phyloP scores from a whole-genome alignment of 2,888 invertebrate genomes.

The Aphidoletes aphidimyza region DNA sequence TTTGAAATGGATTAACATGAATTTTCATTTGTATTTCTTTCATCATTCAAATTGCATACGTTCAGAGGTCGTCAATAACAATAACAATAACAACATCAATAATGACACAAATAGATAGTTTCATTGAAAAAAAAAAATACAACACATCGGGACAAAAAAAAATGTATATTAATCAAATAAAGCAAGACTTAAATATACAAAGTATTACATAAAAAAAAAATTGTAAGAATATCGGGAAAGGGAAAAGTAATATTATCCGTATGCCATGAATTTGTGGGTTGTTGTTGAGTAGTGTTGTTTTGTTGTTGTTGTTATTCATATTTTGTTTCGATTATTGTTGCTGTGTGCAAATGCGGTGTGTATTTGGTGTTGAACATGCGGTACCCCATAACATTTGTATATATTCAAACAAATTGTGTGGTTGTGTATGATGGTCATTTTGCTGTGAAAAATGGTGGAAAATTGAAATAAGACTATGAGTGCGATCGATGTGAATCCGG shows the following conservation, averaged over 20 bases:
- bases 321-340: not conserved
- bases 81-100: slow-evolving; percentile 6
- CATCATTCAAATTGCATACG: not conserved
- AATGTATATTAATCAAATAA: not conserved
- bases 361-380: slow-evolving; percentile 41
- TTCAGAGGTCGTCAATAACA: slow-evolving; percentile 46
- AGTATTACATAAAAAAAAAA: not conserved
- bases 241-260: too few relatives aligned
- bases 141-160: not conserved
- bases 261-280: too few relatives aligned
- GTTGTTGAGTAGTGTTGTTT: too few relatives aligned
- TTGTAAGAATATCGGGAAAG: not conserved
- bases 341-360: not conserved
- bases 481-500: not conserved
- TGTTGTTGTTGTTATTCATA: not conserved
- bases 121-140: too few relatives aligned
- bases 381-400: not conserved
- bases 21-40: not conserved
- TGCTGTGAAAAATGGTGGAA: not conserved
- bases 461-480: not conserved
- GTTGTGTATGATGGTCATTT: not conserved
- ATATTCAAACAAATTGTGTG: not conserved
- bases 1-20: not conserved
- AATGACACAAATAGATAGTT: not conserved
- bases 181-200: too few relatives aligned